Base-by-base conservation (phyloP, 2,113 vertebrate genomes). In the Dasyornis broadbenti region DNA sequence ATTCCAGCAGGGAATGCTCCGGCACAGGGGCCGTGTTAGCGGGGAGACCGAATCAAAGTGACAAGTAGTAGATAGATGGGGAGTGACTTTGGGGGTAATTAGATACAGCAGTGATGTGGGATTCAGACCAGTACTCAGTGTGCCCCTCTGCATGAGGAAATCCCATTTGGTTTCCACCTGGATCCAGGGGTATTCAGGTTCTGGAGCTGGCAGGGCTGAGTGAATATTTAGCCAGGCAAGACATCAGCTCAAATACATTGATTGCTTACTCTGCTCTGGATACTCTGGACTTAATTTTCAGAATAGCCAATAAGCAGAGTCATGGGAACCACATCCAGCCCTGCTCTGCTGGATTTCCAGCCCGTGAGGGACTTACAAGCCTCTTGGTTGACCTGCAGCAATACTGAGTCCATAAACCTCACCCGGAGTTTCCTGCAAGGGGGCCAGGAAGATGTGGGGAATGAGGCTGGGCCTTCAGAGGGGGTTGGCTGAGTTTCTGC, bases 281-380 rank as follows among this genome's bases (percentile, higher is more conserved):
- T 82, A 63, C 37, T 91, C 92, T 90, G 82, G 79, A 61, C n/a
- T 90, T 69, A 72, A 88, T 96, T 90, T 92, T 87, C 66, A 61
- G 57, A 82, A 20, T 37, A 88, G 26, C 30, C 90, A 91, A 45
- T 82, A 60, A 64, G 56, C 66, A 91, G 65, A 91, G 53, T 15
- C 82, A 54, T 66, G 42, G 75, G 86, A 95, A 95, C 35, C 37
- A 88, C 44, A 90, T 59, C 63, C 56, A 86, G 40, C 30, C 37
- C 44, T 52, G 35, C 71, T 86, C 44, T 77, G 47, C 13, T 84
- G 76, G 47, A 69, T 94, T 90, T 64, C 5, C 2, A 92, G 39
- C 39, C 56, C 76, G 40, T 18, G 11, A 16, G 59, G 28, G 75
- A 83, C 37, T 88, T 45, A 57, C 2, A 92, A 78, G 60, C 44